Conservation (phyloP, 2,888 invertebrate genomes). For the Leptinotarsa peninsularis region DNA sequence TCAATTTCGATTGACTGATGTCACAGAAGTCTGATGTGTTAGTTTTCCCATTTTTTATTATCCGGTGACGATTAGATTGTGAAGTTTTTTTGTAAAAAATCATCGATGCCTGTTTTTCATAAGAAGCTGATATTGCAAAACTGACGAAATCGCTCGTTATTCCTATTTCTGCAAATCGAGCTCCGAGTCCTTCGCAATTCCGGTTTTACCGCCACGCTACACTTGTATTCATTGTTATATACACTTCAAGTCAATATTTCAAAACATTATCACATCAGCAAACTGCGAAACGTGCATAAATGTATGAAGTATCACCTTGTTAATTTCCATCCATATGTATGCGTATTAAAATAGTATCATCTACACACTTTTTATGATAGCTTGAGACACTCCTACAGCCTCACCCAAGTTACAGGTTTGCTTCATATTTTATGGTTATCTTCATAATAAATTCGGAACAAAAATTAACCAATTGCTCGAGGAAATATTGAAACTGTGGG, state of each 20-base stretch:
- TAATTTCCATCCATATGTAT: conserved; percentile 21
- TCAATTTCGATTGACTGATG: too few species aligned
- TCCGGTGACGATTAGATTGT: too few species aligned
- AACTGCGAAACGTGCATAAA: conserved; percentile 5
- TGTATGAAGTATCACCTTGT: conserved; percentile 18
- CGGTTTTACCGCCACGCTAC: neutral
- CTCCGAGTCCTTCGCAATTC: neutral
- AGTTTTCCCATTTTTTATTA: too few species aligned
- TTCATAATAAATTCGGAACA: conserved; percentile 26
- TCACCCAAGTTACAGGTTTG: conserved; percentile 18
- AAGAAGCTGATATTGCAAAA: neutral
- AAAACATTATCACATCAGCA: conserved; percentile 1
- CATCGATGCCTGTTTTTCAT: too few species aligned
- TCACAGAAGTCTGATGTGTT: too few species aligned
- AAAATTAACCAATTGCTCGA: conserved; percentile 17
- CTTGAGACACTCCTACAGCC: conserved; percentile 21
- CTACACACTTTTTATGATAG: conserved; percentile 21
- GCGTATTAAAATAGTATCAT: conserved; percentile 23
- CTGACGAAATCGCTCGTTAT: neutral
- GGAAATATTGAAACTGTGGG: conserved; percentile 12
- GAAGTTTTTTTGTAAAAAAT: too few species aligned
- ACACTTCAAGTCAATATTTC: conserved; percentile 4
- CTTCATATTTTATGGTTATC: conserved; percentile 29
- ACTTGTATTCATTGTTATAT: conserved; percentile 12
- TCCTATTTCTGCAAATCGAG: neutral